Evolutionary conservation across 2,888 invertebrate species (phyloP), one percentile per base, ranked within the genome.

Genomic region (Crioceris asparagi): DNA sequence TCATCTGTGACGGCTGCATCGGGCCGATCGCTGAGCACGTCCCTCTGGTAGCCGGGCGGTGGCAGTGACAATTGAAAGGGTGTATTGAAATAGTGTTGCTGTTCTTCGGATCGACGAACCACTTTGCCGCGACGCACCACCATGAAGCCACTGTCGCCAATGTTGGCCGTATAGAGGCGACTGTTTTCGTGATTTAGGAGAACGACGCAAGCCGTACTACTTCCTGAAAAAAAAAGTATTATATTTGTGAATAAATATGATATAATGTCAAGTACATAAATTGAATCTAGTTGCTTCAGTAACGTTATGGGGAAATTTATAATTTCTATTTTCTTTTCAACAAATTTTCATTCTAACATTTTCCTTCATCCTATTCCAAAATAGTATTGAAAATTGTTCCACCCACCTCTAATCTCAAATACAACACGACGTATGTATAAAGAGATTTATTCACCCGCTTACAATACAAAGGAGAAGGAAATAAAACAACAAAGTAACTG

Each of bases 11-110:
- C 85, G 14, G 94, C 93, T 32, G 90, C 83, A 56, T 92, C 90
- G 5, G 93, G 93, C 62, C 91, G 86, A 65, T 94, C 94, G 63
- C 87, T 87, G 14, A 92, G 76, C 43, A 92, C 92, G 56, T 83
- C 79, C 44, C 81, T 79, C 48, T 83, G 82, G 51, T 86, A 83
- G 10, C 86, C 86, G 2, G 92, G 90, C 15, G 96, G 96, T 23
- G 94, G 90, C 52, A 96, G 69, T 32, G 94, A 88, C 47, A 97
- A 72, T 67, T 97, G 97, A 72, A 91, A 97, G 3, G 97, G 97
- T 25, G 97, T 96, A 69, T 97, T 97, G 67, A 97, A 97, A 68
- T 96, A 96, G 66, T 97, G 97, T 57, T 94, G 93, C 59, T 97
- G 97, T 62, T 97, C 97, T 55, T 87, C 86, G 3, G 94, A 94